phyloP scores from a whole-genome alignment of 53 echinoderm and acorn worm species.

The Patiria pectinifera region DNA sequence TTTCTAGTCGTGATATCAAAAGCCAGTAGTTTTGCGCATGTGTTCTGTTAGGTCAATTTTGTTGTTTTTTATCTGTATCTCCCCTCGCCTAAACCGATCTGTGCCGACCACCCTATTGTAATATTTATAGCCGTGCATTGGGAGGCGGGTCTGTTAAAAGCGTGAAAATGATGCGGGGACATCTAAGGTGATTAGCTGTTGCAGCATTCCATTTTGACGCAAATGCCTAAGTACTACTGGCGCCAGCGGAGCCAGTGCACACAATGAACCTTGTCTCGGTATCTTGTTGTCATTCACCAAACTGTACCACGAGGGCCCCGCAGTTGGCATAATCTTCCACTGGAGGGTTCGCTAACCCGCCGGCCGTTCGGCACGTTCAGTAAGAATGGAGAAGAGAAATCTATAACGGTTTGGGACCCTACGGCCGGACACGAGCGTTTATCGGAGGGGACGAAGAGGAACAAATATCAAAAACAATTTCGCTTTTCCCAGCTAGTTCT shows the following conservation, averaged over 20 bases:
- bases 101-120: slow-evolving; percentile 54
- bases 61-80: slow-evolving; percentile 15
- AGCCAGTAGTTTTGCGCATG: background rate
- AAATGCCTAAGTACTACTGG: slow-evolving; percentile 88
- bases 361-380: background rate
- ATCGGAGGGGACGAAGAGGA: background rate
- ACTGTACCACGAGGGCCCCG: slow-evolving; percentile 49
- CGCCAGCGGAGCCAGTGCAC: slow-evolving; percentile 86
- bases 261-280: slow-evolving; percentile 84
- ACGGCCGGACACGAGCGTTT: background rate
- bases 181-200: slow-evolving; percentile 86
- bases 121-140: slow-evolving; percentile 67
- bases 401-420: background rate
- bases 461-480: background rate
- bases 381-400: background rate
- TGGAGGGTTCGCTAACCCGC: slow-evolving; percentile 34
- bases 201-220: slow-evolving; percentile 86
- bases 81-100: slow-evolving; percentile 40
- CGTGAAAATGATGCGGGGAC: slow-evolving; percentile 78
- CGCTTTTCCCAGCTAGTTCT: slow-evolving; percentile 7
- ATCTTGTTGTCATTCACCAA: slow-evolving; percentile 82
- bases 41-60: slow-evolving; percentile 12
- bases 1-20: slow-evolving; percentile 17
- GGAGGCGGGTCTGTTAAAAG: slow-evolving; percentile 80
- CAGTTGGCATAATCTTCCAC: slow-evolving; percentile 42